These are phyloP conservation scores for Atractosteus spatula DNA, from an alignment of 2,113 vertebrate species.

Conservation along the genomic window DNA sequence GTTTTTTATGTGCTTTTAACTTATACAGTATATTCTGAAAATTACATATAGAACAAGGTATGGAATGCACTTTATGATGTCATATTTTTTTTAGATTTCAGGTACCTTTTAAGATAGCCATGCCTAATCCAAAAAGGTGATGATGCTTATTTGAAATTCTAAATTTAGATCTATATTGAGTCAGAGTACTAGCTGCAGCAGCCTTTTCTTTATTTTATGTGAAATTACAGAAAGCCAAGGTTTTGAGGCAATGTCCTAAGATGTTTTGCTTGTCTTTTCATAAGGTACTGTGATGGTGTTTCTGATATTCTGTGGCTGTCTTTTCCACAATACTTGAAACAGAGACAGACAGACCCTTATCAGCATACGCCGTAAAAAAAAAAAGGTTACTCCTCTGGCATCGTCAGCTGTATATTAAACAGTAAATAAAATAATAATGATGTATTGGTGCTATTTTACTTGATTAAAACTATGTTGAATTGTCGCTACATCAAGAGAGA, in stretches of 20 bases:
- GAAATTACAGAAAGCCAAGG: background rate
- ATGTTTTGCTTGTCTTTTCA: background rate
- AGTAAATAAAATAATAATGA: too few species aligned
- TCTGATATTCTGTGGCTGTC: background rate
- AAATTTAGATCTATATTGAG: slow-evolving; percentile 1
- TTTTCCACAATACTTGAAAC: too few species aligned
- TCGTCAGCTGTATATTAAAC: too few species aligned
- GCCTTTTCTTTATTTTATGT: background rate
- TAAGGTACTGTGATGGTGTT: background rate
- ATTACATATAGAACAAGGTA: background rate
- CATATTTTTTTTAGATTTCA: background rate
- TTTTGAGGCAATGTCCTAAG: background rate
- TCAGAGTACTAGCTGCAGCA: background rate
- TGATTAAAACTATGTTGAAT: too few species aligned
- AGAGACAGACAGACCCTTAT: too few species aligned
- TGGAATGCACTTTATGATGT: slow-evolving; percentile 3
- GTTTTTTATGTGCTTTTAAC: background rate
- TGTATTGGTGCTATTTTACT: too few species aligned
- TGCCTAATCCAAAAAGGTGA: too few species aligned
- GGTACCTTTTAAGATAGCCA: background rate
- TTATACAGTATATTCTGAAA: background rate
- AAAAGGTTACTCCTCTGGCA: too few species aligned
- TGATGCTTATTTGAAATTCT: background rate
- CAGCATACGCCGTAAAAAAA: too few species aligned
- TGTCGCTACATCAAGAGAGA: too few species aligned